Percentiles rank a stretch among this genome's conserved stretches.
These are phyloP conservation scores for Cherax destructor DNA, from an alignment of 1,140 invertebrate genomes.

Conservation along the genomic window DNA sequence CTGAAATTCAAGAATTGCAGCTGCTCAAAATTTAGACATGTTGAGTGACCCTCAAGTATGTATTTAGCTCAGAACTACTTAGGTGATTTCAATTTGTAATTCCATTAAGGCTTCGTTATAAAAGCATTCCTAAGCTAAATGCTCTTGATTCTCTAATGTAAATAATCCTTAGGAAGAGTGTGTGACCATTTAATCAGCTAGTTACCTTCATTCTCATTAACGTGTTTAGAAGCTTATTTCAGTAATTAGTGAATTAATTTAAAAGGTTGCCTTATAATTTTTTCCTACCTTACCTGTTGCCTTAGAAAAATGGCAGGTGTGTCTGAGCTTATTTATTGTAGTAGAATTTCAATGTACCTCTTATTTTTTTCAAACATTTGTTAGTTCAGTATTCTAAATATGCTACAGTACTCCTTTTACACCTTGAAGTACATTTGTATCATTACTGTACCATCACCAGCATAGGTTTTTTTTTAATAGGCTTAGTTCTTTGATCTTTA, in stretches of 20 bases:
- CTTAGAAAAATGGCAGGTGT: not conserved
- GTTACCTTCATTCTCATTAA: not conserved
- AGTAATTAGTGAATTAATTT: not conserved
- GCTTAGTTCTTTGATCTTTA: too few species aligned
- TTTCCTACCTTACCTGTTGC: not conserved
- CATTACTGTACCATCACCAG: too few species aligned
- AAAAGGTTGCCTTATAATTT: not conserved
- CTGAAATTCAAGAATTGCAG: not conserved
- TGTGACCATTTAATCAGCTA: not conserved
- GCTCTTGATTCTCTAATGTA: not conserved
- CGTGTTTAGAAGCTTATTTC: too few species aligned
- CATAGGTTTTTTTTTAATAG: too few species aligned
- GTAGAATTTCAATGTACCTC: not conserved
- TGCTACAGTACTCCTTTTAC: too few species aligned
- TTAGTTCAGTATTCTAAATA: not conserved
- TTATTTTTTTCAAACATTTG: not conserved
- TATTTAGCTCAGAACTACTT: not conserved
- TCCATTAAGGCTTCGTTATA: not conserved
- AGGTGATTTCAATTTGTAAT: not conserved
- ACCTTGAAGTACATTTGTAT: too few species aligned
- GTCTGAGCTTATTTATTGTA: not conserved
- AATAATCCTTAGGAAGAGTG: not conserved
- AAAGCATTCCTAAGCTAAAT: not conserved
- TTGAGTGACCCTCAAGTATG: not conserved
- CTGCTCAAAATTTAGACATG: not conserved